Evolutionary conservation across 1,140 invertebrate genomes (phyloP).

Genomic region (Pseudomyrmex dendroicus): DNA sequence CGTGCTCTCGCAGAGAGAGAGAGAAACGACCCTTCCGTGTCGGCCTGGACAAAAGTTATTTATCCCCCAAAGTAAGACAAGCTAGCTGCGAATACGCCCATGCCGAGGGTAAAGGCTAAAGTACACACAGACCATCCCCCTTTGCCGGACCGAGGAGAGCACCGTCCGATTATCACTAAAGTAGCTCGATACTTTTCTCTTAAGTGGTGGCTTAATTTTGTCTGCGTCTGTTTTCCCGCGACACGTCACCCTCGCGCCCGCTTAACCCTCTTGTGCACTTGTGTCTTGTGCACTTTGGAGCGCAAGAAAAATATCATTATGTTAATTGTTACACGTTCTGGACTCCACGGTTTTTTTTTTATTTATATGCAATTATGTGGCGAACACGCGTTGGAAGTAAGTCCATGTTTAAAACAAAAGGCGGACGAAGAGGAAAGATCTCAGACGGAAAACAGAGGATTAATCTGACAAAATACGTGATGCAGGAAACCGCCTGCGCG

Average conservation of each 20-base stretch:
- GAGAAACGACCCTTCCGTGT: not conserved
- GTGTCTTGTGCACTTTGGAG: not conserved
- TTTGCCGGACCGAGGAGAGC: conserved; percentile 61
- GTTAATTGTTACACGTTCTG: no score
- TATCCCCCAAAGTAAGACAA: conserved; percentile 55
- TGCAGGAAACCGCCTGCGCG: no score
- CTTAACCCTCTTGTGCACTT: conserved; percentile 20
- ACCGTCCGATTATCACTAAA: conserved; percentile 76
- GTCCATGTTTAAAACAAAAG: no score
- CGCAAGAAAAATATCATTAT: no score
- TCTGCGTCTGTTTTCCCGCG: conserved; percentile 19
- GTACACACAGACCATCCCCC: conserved; percentile 63
- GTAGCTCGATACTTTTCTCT: conserved; percentile 73
- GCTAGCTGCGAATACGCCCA: conserved; percentile 61
- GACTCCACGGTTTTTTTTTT: no score
- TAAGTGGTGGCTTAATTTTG: conserved; percentile 75
- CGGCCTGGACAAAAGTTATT: conserved; percentile 67
- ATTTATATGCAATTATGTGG: no score
- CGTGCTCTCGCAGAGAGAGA: conserved; percentile 33
- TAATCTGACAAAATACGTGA: no score
- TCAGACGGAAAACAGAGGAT: no score
- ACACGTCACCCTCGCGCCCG: not conserved
- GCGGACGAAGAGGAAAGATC: no score
- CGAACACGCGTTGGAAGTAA: no score
- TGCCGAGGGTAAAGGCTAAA: conserved; percentile 65